Base-by-base conservation (phyloP, 2,113 vertebrate species). In the Xenus cinereus region DNA sequence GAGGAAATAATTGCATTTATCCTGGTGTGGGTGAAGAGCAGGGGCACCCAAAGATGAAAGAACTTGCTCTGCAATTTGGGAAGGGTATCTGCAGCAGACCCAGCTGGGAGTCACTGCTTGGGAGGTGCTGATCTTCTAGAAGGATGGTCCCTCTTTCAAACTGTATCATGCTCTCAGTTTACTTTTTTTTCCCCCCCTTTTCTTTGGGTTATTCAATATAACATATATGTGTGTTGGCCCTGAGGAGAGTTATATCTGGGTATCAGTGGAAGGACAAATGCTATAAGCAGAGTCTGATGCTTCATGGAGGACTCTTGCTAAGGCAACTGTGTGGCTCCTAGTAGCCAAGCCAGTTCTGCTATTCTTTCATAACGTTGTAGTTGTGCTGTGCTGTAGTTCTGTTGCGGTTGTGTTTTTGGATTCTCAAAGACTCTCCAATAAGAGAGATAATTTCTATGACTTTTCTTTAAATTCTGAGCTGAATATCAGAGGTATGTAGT, bases 321-420 rank as follows among this genome's bases (percentile, higher is more conserved):
- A 73, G 56, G 43, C 33, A 82, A 28, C 32, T 64, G 16, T 35
- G 13, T 0, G 8, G 17, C 10, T 77, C 66, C 79, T 90, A 67
- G 24, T 8, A 77, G 18, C 28, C 63, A 66, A 45, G 9, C 4
- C 11, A 41, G 27, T 23, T 7, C 27, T 48, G 27, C 4, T 33
- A 4, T 4, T 56, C 39, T 63, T 75, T 69, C 67, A n/a, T 24
- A 64, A 48, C 0, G 0, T 4, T 69, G 35, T 28, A 24, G 13
- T 43, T 73, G 24, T 62, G 14, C 24, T 73, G 6, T 28, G 27
- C 2, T 74, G 39, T 28, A 5, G 1, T 51, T 24, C 14, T 53
- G 53, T 30, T 53, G 50, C 27, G 24, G 26, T 51, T 63, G 28
- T 81, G 32, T 1, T 45, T 7, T 33, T 81, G n/a, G 14, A 63